phyloP scores from a whole-genome alignment of 1,140 invertebrate genomes.

The Pseudomyrmex dendroicus region DNA sequence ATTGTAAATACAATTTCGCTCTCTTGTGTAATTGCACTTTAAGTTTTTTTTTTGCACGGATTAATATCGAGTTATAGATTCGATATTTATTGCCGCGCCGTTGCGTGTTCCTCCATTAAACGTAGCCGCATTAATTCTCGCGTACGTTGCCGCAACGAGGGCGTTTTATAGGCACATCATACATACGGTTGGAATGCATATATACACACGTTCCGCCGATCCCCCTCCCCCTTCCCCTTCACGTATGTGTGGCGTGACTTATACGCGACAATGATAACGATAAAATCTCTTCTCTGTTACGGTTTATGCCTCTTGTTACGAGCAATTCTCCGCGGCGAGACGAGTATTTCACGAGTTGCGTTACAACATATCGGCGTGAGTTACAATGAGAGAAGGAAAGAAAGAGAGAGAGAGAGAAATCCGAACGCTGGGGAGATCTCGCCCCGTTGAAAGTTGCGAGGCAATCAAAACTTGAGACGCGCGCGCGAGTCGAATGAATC shows the following conservation, averaged over 20 bases:
- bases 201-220: background rate
- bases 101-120: background rate
- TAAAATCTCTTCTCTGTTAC: conserved; percentile 48
- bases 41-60: background rate
- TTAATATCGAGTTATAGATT: conserved; percentile 11
- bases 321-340: conserved; percentile 20
- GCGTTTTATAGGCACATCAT: background rate
- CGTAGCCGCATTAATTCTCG: background rate
- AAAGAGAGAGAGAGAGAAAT: background rate
- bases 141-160: background rate
- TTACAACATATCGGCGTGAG: conserved; percentile 17
- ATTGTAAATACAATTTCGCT: background rate
- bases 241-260: conserved; percentile 32
- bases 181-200: background rate
- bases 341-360: conserved; percentile 23
- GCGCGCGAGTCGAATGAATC: background rate
- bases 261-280: conserved; percentile 35
- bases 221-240: background rate
- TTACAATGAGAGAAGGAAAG: background rate
- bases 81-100: background rate
- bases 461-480: conserved; percentile 29
- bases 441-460: background rate
- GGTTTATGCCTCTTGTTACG: conserved; percentile 46
- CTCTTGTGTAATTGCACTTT: background rate
- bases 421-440: background rate